Evolutionary conservation across 2,888 invertebrate species (phyloP), one percentile per base, ranked within the genome.

Genomic region (Noctua fimbriata): DNA sequence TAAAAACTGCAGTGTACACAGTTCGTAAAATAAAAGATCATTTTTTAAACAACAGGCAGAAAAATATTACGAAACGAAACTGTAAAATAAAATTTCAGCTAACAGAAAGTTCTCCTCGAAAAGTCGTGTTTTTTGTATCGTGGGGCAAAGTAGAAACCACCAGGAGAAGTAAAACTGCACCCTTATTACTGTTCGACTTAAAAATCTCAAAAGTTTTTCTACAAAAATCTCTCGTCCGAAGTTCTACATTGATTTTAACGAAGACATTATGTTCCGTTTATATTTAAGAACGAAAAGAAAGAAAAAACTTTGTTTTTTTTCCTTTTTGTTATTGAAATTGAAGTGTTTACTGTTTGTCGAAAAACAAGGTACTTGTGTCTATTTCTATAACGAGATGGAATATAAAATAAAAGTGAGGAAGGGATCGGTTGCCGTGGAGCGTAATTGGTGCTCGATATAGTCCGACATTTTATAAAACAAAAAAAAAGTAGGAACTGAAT

Each of bases 301-400:
- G 18, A 44, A 52, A 65, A 69, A 58, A n/a, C 16, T 58, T 76
- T 60, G 32, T 58, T 70, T 74, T 41, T 16, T 65, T 73, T 65
- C 67, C 21, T 84, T 73, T 65, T 76, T 78, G 58, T 78, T 78
- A 78, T 74, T 60, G 32, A 72, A 86, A 76, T 72, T 85, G 60
- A 87, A 87, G 79, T 85, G 73, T 86, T 85, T 83, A 79, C 87
- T 76, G 84, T 87, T 83, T 74, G 47, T 60, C 47, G 84, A 73
- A 83, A 83, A 86, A 76, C 72, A 83, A 72, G 60, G 66, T 69
- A 69, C 73, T 79, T n/a, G 21, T 72, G 80, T 79, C 47, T 83
- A 79, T 86, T 73, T 73, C 32, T 78, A 65, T 82, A 86, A 78
- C 78, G 73, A 84, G 76, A 44, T 63, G 63, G 71, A 86, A 73